Conservation (phyloP, 2,888 invertebrate species). For the Hyles lineata region DNA sequence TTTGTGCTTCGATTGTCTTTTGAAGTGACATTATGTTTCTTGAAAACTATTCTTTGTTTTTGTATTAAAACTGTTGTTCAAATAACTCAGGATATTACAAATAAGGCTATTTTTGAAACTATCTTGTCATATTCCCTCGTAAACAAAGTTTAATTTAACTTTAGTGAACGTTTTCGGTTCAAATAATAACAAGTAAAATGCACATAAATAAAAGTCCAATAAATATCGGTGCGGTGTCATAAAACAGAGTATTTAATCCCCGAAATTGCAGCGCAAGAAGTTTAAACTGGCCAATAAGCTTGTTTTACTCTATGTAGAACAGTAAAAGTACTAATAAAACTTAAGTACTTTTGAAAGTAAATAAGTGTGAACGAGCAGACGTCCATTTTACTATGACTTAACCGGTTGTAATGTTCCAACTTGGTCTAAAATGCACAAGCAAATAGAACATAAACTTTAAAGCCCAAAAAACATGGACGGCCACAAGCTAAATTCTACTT, state of each 20-base stretch:
- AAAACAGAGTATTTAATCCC: not conserved
- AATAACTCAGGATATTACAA: not conserved
- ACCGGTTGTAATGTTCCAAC: constrained; percentile 23
- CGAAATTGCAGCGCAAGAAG: not conserved
- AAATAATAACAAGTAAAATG: not conserved
- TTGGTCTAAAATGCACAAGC: constrained; percentile 43
- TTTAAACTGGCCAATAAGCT: not conserved
- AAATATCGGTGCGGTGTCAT: constrained; percentile 2
- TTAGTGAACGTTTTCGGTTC: not conserved
- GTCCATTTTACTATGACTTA: constrained; percentile 19
- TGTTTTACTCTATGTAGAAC: not conserved
- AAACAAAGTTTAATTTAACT: no score
- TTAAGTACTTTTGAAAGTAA: constrained; percentile 13
- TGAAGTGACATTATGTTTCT: not conserved
- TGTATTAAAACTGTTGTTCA: not conserved
- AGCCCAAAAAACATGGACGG: constrained; percentile 61
- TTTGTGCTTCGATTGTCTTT: not conserved
- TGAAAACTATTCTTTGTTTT: not conserved
- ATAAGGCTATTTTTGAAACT: no score
- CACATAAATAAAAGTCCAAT: not conserved
- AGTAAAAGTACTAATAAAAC: constrained; percentile 18
- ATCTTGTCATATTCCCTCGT: no score
- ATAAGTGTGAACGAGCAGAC: constrained; percentile 12
- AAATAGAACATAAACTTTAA: constrained; percentile 57
- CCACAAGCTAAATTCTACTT: constrained; percentile 69